Percentiles rank a stretch among this genome's conserved stretches.
Evolutionary conservation across 2,888 invertebrate species (phyloP).

Genomic region (Anoplius nigerrimus): DNA sequence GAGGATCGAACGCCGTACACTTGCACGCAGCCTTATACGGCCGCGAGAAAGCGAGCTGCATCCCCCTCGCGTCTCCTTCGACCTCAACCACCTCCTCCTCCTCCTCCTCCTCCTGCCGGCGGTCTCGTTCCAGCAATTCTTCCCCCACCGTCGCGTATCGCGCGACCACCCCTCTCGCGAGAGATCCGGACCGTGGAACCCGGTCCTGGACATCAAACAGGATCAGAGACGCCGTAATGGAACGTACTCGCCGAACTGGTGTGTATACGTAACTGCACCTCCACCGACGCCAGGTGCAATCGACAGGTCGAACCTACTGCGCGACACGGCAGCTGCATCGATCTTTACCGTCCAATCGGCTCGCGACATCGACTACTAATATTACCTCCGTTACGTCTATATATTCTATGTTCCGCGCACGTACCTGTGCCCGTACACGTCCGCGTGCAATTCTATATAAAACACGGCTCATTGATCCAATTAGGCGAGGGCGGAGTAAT

Average conservation of each 20-base stretch:
- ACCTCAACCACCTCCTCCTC: too few relatives aligned
- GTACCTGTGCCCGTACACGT: too few relatives aligned
- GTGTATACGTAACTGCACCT: slow-evolving; percentile 19
- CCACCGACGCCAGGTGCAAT: slow-evolving; percentile 4
- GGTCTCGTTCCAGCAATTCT: not conserved
- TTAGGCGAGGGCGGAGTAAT: too few relatives aligned
- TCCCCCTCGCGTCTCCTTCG: slow-evolving; percentile 5
- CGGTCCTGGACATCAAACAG: slow-evolving; percentile 49
- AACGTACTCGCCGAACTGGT: slow-evolving; percentile 31
- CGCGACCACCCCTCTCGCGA: slow-evolving; percentile 1
- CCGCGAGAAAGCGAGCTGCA: slow-evolving; percentile 48
- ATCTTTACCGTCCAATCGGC: not conserved
- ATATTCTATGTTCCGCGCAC: too few relatives aligned
- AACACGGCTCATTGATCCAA: too few relatives aligned
- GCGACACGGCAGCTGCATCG: not conserved
- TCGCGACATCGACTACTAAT: not conserved
- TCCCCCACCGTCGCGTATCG: not conserved
- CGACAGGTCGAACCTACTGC: slow-evolving; percentile 1
- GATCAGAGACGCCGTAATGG: slow-evolving; percentile 39
- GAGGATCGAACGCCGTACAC: slow-evolving; percentile 16
- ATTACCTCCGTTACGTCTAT: too few relatives aligned
- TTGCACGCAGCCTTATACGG: slow-evolving; percentile 54
- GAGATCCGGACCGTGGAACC: slow-evolving; percentile 45
- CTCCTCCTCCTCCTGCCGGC: too few relatives aligned
- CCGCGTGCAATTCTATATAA: too few relatives aligned